phyloP scores from a whole-genome alignment of 1,140 invertebrate genomes.

The Bombus waltoni region DNA sequence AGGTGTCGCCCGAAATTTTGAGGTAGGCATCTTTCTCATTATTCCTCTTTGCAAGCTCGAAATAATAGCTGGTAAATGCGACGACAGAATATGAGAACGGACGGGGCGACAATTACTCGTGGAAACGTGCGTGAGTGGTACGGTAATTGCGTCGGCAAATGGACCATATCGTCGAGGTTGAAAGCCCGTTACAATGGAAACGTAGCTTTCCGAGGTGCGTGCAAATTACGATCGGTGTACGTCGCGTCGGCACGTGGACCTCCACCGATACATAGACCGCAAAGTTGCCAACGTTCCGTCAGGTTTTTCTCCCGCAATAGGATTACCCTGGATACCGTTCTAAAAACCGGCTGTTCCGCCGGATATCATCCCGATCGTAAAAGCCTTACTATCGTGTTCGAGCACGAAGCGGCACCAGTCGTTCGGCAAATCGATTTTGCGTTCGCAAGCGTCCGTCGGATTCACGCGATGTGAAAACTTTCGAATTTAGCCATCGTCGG shows the following conservation, averaged over 20 bases:
- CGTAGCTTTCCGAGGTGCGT: background rate
- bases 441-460: background rate
- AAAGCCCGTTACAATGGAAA: constrained; percentile 24
- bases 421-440: background rate
- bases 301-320: constrained; percentile 10
- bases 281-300: background rate
- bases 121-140: background rate
- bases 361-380: background rate
- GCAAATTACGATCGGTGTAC: constrained; percentile 12
- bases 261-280: background rate
- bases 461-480: background rate
- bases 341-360: constrained; percentile 2
- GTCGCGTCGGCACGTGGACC: constrained; percentile 13
- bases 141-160: constrained; percentile 13
- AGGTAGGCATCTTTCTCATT: constrained; percentile 60
- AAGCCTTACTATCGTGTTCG: background rate
- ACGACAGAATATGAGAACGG: background rate
- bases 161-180: background rate
- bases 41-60: background rate
- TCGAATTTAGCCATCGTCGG: too few relatives aligned
- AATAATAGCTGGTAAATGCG: background rate
- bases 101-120: background rate
- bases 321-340: constrained; percentile 5
- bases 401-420: too few relatives aligned
- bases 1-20: constrained; percentile 73